Evolutionary conservation across 2,113 vertebrate species (phyloP).

Genomic region (Tupaia tana): DNA sequence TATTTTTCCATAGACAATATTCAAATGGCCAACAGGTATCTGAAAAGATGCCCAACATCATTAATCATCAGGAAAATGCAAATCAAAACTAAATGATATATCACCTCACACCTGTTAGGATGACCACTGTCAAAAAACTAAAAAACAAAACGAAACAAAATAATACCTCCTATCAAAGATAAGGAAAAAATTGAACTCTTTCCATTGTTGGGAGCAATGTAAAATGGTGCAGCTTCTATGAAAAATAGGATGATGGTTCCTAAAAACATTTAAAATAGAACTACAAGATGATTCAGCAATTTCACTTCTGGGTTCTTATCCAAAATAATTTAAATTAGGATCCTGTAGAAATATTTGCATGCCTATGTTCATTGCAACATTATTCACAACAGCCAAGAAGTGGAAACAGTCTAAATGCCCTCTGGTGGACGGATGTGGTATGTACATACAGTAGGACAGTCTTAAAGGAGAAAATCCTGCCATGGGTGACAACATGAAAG

Average conservation of each 20-base stretch:
- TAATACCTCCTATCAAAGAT: neutral
- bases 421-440: neutral
- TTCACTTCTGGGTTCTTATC: neutral
- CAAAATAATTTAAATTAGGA: neutral
- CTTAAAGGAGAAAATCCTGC: neutral
- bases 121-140: neutral
- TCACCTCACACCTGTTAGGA: neutral
- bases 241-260: neutral
- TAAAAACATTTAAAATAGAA: neutral
- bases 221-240: neutral
- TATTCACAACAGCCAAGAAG: neutral
- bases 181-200: neutral
- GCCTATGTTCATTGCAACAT: too few species aligned
- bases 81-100: neutral
- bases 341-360: neutral
- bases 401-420: neutral
- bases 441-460: neutral
- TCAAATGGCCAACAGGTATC: neutral
- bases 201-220: neutral
- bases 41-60: neutral
- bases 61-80: neutral
- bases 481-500: neutral
- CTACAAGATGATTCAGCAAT: neutral
- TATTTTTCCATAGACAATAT: neutral
- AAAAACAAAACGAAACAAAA: neutral